phyloP scores from a whole-genome alignment of 1,140 invertebrate genomes.

The Cydia splendana region DNA sequence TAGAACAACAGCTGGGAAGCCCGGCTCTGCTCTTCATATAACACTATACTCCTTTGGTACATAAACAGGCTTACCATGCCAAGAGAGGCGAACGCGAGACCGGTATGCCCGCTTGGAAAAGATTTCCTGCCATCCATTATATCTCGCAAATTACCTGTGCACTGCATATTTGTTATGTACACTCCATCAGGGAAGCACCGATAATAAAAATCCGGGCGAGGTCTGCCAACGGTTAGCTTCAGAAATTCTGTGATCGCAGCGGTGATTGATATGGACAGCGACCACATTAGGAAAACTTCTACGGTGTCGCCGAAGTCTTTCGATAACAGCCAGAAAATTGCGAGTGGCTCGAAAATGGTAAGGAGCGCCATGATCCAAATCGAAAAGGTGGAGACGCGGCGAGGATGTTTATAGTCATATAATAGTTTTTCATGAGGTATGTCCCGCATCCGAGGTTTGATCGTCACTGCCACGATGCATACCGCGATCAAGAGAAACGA shows the following conservation, averaged over 20 bases:
- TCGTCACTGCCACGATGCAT: slow-evolving; percentile 49
- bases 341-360: slow-evolving; percentile 81
- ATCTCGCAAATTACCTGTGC: slow-evolving; percentile 82
- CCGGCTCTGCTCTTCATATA: slow-evolving; percentile 78
- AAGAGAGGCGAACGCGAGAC: slow-evolving; percentile 88
- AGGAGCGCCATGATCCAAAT: slow-evolving; percentile 82
- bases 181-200: slow-evolving; percentile 90
- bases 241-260: slow-evolving; percentile 86
- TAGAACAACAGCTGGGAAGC: slow-evolving; percentile 80
- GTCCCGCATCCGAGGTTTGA: slow-evolving; percentile 84
- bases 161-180: slow-evolving; percentile 80
- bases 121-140: slow-evolving; percentile 91
- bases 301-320: slow-evolving; percentile 42
- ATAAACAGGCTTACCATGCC: slow-evolving; percentile 87
- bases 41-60: slow-evolving; percentile 84
- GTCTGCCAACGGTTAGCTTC: slow-evolving; percentile 88
- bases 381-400: slow-evolving; percentile 83
- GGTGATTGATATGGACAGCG: slow-evolving; percentile 85
- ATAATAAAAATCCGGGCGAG: slow-evolving; percentile 90
- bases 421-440: slow-evolving; percentile 88
- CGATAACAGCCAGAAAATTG: slow-evolving; percentile 76
- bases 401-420: slow-evolving; percentile 86
- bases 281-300: slow-evolving; percentile 60
- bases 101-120: slow-evolving; percentile 94
- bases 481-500: slow-evolving; percentile 40